Evolutionary conservation across 1,140 invertebrate species (phyloP), one percentile per base, ranked within the genome.

Genomic region (Panagrolaimus sp.): DNA sequence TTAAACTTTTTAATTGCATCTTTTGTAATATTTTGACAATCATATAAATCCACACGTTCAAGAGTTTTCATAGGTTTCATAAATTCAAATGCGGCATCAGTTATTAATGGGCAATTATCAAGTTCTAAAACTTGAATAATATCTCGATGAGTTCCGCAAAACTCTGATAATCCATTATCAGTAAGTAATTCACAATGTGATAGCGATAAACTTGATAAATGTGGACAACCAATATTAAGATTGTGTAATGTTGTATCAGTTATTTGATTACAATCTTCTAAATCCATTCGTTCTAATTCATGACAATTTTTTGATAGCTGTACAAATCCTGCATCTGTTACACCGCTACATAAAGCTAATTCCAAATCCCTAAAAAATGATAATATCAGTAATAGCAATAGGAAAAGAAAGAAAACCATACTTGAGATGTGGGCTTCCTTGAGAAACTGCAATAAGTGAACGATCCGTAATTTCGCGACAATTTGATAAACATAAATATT

Each of bases 161-260:
- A 84, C 83, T 96, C 92, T 68, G 92, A 87, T 75, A 98, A 96
- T 25, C 95, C 94, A 85, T 95, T 93, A 84, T 99, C 96, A 27
- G 95, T 98, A 72, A 99, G 96, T 70, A 96, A 84, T 86, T 98
- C 96, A 86, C 96, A 98, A 84, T 98, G 95, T 1, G 94, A 98
- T 51, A 98, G 86, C 80, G 91, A 96, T 85, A 98, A 84, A 87
- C 94, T 92, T 83, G 93, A 91, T 27, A 98, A 87, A 67, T 90
- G 87, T 11, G 93, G 93, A 86, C 96, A 98, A 45, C 93, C 92
- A 85, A 90, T 91, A 38, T 93, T 91, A 69, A 99, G 87, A 83
- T 96, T 90, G 72, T 5, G 94, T 96, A 20, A 89, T 87, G 85
- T 75, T 38, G 23, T 42, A 68, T 98, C 95, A 1, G 96, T 98